Percentiles rank a stretch among this genome's conserved stretches.
phyloP scores from a whole-genome alignment of 2,113 vertebrate genomes.

The Glaucomys volans region DNA sequence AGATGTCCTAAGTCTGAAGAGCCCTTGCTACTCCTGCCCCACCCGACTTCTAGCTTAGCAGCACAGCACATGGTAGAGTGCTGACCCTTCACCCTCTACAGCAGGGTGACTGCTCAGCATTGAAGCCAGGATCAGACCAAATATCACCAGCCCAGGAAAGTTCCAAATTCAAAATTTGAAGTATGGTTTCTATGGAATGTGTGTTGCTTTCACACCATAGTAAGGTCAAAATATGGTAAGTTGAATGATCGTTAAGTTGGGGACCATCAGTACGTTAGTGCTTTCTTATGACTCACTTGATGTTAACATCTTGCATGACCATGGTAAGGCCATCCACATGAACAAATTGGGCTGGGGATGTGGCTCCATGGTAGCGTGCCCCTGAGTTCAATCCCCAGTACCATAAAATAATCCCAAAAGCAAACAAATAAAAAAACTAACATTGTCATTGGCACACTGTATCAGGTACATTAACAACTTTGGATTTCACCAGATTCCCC shows the following conservation, averaged over 20 bases:
- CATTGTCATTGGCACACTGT: not conserved
- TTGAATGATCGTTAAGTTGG: not conserved
- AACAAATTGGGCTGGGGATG: not conserved
- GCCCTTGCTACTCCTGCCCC: no score
- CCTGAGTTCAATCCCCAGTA: no score
- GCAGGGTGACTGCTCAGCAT: no score
- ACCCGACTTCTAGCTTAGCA: accelerated
- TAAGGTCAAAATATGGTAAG: not conserved
- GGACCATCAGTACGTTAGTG: not conserved
- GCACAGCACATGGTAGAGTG: not conserved
- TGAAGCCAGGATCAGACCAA: not conserved
- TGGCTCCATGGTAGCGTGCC: no score
- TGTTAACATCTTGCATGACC: not conserved
- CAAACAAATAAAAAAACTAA: no score
- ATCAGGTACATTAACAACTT: not conserved
- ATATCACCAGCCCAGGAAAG: not conserved
- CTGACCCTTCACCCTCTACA: no score
- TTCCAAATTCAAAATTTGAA: not conserved
- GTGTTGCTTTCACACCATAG: not conserved
- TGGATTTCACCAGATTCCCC: not conserved
- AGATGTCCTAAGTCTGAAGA: not conserved
- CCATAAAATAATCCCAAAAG: no score
- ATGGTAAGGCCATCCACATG: not conserved
- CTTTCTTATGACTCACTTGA: not conserved
- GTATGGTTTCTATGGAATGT: not conserved